Conservation (phyloP, 2,888 invertebrate genomes). For the Meliscaeva auricollis region DNA sequence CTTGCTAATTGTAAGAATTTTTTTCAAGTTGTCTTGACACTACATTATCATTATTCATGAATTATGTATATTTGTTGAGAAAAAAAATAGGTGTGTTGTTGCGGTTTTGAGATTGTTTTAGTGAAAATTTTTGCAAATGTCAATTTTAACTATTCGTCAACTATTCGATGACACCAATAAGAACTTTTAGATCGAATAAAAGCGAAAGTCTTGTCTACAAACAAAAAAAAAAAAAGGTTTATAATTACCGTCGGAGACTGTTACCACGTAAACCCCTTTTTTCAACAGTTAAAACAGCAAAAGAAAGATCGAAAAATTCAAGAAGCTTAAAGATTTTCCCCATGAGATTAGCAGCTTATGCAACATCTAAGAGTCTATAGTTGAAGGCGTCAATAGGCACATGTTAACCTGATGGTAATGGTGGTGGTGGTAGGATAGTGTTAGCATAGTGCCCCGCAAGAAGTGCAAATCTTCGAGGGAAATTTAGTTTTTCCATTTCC, state of each 20-base stretch:
- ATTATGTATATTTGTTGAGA: neutral
- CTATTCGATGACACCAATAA: too few species aligned
- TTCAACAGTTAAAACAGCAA: neutral
- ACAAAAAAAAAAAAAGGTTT: slow-evolving; percentile 20
- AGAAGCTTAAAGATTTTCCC: slow-evolving; percentile 70
- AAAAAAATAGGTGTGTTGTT: neutral
- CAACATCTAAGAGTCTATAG: slow-evolving; percentile 55
- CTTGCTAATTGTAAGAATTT: slow-evolving; percentile 58
- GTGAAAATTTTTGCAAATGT: slow-evolving; percentile 2
- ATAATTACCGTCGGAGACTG: too few species aligned
- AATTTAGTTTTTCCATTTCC: slow-evolving; percentile 61
- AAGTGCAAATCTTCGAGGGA: slow-evolving; percentile 57
- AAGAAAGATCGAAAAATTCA: slow-evolving; percentile 37
- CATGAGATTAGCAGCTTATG: slow-evolving; percentile 58
- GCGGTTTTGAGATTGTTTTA: neutral
- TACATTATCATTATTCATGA: neutral
- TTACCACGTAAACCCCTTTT: slow-evolving; percentile 42
- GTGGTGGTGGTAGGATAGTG: slow-evolving; percentile 16
- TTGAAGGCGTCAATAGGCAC: slow-evolving; percentile 62
- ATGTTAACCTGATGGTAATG: slow-evolving; percentile 56
- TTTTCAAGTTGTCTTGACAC: slow-evolving; percentile 48
- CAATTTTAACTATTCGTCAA: too few species aligned
- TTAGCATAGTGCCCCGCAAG: too few species aligned
- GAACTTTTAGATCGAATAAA: too few species aligned
- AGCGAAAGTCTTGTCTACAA: neutral